Evolutionary conservation across 2,113 vertebrate genomes (phyloP), one percentile per base, ranked within the genome.

Genomic region (Mesitornis unicolor): DNA sequence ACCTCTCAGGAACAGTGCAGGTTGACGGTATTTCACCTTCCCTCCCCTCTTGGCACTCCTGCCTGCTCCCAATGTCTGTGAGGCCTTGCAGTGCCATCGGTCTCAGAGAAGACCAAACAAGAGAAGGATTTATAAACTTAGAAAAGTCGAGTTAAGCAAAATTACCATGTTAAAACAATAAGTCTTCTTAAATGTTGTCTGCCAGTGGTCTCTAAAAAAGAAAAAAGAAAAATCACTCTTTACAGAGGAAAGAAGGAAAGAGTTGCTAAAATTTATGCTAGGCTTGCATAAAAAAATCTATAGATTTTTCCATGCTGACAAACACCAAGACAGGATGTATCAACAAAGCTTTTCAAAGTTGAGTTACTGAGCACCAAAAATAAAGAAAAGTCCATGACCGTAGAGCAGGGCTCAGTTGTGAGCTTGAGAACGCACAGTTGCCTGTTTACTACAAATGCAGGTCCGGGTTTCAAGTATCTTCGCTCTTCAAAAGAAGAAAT

Each of bases 341-440:
- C 90, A 94, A 94, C n/a, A 90, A 59, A 88, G 31, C 33, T 84
- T 35, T 80, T 90, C 69, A 35, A 85, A 83, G 48, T 5, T 78
- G 68, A 77, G 38, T 43, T 95, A 28, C 31, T 56, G 73, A 88
- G 31, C 56, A 92, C 19, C 38, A 81, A 59, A 87, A 91, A 68
- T 36, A 91, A 73, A 60, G 8, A 16, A 20, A 40, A 16, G 19
- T 35, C 28, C 26, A 31, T 74, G 87, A 29, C 14, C 1, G 0
- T 8, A 50, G 13, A 59, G 24, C 45, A 80, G 24, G 12, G 33
- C 38, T 50, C 40, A 77, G 16, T 43, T 47, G 1, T 43, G 36
- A 84, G 20, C n/a, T 60, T 40, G 45, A 57, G 42, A 36, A 21
- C 24, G 4, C 35, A 26, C 10, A 33, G 26, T 15, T 74, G 33